Conservation (phyloP, 2,113 vertebrate genomes). For the Lepus americanus region DNA sequence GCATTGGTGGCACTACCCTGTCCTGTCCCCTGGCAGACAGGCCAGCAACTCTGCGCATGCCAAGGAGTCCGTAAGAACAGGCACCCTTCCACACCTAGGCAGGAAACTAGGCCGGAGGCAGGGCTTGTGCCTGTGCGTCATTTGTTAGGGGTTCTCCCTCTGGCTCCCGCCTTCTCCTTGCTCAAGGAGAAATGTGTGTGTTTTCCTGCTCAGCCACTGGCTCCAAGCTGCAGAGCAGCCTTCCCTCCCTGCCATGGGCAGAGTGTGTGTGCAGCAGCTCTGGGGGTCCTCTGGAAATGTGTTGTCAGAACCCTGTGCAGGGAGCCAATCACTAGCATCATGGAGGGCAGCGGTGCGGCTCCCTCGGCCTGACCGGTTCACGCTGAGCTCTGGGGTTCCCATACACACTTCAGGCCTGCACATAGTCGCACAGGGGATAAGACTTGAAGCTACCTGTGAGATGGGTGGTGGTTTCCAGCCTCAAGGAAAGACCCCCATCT, state of each 20-base stretch:
- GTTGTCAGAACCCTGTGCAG: background rate
- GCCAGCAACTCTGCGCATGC: background rate
- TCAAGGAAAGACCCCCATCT: background rate
- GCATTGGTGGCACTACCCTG: background rate
- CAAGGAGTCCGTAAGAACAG: background rate
- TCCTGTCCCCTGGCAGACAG: background rate
- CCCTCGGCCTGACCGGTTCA: background rate
- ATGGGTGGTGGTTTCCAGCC: background rate
- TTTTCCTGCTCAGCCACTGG: background rate
- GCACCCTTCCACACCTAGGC: background rate
- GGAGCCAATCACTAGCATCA: background rate
- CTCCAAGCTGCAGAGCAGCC: background rate
- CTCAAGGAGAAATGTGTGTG: background rate
- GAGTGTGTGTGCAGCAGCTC: background rate
- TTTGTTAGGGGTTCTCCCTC: conserved; percentile 21
- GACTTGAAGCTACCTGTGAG: background rate
- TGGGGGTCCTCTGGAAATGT: background rate
- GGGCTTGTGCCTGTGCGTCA: background rate
- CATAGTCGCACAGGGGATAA: background rate
- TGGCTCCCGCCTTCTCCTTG: background rate
- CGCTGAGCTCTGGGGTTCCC: background rate
- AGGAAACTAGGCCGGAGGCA: conserved; percentile 56
- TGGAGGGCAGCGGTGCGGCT: background rate
- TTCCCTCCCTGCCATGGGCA: background rate
- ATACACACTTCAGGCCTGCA: background rate